Evolutionary conservation across 2,113 vertebrate species (phyloP).

Genomic region (Cisticola juncidis): DNA sequence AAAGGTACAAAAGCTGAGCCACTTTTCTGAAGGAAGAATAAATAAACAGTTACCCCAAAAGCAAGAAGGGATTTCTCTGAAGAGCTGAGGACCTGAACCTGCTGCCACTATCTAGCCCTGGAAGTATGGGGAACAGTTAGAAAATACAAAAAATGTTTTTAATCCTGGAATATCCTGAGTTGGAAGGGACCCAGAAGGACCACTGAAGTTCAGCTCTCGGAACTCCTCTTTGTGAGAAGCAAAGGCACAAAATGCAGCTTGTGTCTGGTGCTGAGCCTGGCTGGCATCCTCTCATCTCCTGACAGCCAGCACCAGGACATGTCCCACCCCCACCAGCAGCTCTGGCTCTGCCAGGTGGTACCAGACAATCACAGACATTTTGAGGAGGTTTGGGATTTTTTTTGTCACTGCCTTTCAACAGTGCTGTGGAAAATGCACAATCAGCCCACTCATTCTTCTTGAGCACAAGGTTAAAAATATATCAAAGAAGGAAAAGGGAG

Average conservation of each 20-base stretch:
- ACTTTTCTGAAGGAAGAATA: background rate
- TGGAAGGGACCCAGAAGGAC: background rate
- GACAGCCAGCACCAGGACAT: background rate
- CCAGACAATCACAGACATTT: background rate
- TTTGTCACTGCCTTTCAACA: background rate
- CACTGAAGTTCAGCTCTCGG: background rate
- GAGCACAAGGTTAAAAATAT: background rate
- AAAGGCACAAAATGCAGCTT: background rate
- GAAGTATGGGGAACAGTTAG: background rate
- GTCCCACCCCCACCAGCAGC: background rate
- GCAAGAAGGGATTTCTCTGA: background rate
- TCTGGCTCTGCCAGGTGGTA: background rate
- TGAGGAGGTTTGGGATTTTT: background rate
- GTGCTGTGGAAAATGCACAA: background rate
- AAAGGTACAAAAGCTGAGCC: background rate
- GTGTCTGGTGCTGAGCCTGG: background rate
- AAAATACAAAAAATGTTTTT: background rate
- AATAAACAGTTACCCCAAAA: background rate
- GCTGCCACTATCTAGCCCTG: background rate
- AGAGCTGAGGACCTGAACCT: background rate
- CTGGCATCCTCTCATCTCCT: background rate
- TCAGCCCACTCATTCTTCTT: background rate
- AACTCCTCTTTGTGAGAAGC: background rate
- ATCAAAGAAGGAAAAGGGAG: background rate
- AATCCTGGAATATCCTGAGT: background rate